phyloP scores from a whole-genome alignment of 2,113 vertebrate species.

The Petroica traversi region DNA sequence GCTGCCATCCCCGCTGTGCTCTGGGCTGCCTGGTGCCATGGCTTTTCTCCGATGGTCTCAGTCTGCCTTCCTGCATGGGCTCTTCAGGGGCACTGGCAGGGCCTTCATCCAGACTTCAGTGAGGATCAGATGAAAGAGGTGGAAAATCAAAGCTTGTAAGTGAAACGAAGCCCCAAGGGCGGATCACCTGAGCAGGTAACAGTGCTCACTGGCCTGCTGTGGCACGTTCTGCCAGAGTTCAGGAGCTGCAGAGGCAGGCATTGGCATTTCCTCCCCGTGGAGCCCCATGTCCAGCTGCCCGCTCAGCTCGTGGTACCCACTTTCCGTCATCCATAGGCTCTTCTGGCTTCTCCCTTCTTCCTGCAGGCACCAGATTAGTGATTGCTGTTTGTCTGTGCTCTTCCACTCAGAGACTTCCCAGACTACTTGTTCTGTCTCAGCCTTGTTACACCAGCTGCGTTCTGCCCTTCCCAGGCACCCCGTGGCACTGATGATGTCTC shows the following conservation, averaged over 20 bases:
- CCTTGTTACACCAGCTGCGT: background rate
- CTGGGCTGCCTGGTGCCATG: accelerated
- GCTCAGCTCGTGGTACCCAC: accelerated
- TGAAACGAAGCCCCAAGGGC: background rate
- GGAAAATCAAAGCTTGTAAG: background rate
- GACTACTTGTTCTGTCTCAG: accelerated
- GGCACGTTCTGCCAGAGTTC: background rate
- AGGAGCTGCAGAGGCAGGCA: accelerated
- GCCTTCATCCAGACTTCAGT: background rate
- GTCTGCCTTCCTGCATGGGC: accelerated
- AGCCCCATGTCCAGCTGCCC: accelerated
- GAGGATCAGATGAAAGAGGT: background rate
- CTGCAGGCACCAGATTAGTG: accelerated
- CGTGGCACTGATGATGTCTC: background rate
- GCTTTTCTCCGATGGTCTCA: accelerated
- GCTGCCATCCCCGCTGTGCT: accelerated
- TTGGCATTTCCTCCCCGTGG: accelerated
- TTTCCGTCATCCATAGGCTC: accelerated
- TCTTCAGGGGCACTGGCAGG: accelerated
- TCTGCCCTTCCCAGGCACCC: background rate
- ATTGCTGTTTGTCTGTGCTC: background rate
- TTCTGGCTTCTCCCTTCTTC: background rate
- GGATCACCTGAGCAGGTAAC: background rate
- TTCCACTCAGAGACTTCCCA: background rate
- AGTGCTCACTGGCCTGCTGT: background rate